phyloP scores from a whole-genome alignment of 2,113 vertebrate genomes.

The Oryzias javanicus region DNA sequence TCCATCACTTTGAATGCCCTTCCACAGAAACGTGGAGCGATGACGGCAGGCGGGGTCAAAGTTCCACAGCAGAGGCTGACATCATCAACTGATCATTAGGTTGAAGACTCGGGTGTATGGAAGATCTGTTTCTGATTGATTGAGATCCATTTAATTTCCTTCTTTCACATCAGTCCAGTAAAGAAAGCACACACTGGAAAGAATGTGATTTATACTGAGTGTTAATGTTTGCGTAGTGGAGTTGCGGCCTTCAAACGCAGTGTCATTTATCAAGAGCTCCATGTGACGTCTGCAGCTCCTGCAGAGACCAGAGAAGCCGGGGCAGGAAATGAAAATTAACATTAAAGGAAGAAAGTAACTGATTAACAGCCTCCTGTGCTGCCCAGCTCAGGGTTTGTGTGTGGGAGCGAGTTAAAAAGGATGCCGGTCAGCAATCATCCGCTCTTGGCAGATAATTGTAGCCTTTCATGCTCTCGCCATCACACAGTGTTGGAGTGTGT shows the following conservation, averaged over 20 bases:
- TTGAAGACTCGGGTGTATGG: no score
- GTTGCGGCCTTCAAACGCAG: not conserved
- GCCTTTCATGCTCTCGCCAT: conserved; percentile 35
- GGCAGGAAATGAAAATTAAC: conserved; percentile 14
- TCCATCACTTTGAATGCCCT: conserved; percentile 24
- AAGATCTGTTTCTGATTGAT: no score
- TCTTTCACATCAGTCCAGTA: no score
- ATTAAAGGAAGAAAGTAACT: conserved; percentile 36
- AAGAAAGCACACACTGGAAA: no score
- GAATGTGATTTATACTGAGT: not conserved
- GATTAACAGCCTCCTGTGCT: conserved; percentile 18
- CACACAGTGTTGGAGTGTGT: conserved; percentile 43
- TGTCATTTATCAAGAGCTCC: conserved; percentile 8
- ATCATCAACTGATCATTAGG: not conserved
- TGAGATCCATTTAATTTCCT: no score
- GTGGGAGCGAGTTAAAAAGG: conserved; percentile 44
- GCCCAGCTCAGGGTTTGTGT: conserved; percentile 16
- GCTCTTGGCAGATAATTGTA: conserved; percentile 50
- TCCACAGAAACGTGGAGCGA: not conserved
- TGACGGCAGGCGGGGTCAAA: not conserved
- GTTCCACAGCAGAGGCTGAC: not conserved
- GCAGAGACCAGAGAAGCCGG: conserved; percentile 10
- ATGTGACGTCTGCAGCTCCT: conserved; percentile 17
- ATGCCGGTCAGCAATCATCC: conserved; percentile 32
- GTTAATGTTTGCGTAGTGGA: not conserved